A percentile compares a stretch with the other conserved stretches of the same genome.
Evolutionary conservation across 1,140 invertebrate genomes (phyloP).

Genomic region (Tetraneura akinire): DNA sequence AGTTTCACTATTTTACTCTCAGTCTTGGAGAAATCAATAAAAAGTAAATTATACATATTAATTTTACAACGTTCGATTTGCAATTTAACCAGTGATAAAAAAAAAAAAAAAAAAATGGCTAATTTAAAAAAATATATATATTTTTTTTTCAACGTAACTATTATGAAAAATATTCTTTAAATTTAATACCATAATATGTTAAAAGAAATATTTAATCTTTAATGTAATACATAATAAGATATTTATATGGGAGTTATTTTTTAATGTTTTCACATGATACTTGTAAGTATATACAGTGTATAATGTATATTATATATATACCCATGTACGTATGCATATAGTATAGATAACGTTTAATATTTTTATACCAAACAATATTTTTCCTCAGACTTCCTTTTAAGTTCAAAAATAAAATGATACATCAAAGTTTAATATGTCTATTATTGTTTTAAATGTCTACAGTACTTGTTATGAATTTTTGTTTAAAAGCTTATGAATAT

Average conservation of each 20-base stretch:
- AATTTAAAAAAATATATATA: neutral
- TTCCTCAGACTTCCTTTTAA: too few relatives aligned
- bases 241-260: neutral
- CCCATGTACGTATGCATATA: too few relatives aligned
- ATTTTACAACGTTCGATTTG: too few relatives aligned
- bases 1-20: neutral
- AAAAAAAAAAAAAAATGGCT: too few relatives aligned
- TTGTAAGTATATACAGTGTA: too few relatives aligned
- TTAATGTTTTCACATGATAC: conserved; percentile 6
- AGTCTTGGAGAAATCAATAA: neutral
- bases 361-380: neutral
- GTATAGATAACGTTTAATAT: neutral
- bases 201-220: too few relatives aligned
- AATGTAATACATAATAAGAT: neutral
- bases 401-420: neutral
- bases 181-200: too few relatives aligned
- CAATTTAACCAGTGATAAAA: too few relatives aligned
- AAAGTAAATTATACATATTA: too few relatives aligned
- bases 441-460: neutral
- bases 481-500: conserved; percentile 16
- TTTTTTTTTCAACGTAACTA: neutral
- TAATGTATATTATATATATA: neutral
- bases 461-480: neutral
- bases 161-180: neutral
- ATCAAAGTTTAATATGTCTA: neutral